Evolutionary conservation across 1,140 invertebrate genomes (phyloP).

Genomic region (Oreohelix idahoensis): DNA sequence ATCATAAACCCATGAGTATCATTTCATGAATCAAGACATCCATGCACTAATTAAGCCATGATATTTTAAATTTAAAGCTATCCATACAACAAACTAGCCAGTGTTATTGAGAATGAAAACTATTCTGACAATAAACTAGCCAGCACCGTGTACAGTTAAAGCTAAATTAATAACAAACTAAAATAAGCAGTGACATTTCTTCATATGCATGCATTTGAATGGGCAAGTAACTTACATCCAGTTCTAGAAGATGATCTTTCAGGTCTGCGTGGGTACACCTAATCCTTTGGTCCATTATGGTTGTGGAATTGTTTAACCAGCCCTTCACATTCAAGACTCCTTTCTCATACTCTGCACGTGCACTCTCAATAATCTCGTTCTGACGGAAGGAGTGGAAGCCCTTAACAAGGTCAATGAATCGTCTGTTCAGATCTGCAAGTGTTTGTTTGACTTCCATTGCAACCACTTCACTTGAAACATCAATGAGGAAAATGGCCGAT

Average conservation of each 20-base stretch:
- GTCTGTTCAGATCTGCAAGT: conserved; percentile 80
- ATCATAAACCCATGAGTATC: no score
- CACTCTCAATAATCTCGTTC: conserved; percentile 87
- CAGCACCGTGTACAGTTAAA: no score
- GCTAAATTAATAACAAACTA: no score
- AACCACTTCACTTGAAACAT: conserved; percentile 87
- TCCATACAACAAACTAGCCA: no score
- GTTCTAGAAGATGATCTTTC: conserved; percentile 83
- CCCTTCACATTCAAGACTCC: conserved; percentile 84
- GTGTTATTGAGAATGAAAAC: no score
- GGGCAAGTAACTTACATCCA: conserved; percentile 76
- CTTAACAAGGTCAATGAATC: conserved; percentile 81
- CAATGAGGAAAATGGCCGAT: conserved; percentile 89
- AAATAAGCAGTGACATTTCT: no score
- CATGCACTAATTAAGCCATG: no score
- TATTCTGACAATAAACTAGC: no score
- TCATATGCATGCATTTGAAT: no score
- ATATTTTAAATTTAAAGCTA: no score
- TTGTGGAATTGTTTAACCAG: conserved; percentile 87
- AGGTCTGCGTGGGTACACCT: conserved; percentile 84
- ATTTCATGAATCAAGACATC: no score
- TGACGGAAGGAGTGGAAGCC: conserved; percentile 77
- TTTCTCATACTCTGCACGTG: conserved; percentile 84
- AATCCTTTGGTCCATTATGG: conserved; percentile 56
- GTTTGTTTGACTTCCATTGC: conserved; percentile 84